Conservation (phyloP, 2,113 vertebrate genomes). For the Penelope pileata region DNA sequence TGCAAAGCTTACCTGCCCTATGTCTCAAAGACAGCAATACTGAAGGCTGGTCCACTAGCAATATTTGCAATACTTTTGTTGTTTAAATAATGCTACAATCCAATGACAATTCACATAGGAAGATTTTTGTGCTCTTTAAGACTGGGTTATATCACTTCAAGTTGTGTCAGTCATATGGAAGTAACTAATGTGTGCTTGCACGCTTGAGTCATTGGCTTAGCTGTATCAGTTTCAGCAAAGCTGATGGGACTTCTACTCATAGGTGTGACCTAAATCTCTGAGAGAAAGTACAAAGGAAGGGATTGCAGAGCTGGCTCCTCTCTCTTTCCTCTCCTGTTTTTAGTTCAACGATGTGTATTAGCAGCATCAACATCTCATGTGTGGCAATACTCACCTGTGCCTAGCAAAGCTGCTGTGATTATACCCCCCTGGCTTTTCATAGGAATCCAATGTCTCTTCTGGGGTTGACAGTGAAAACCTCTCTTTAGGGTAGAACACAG, state of each 20-base stretch:
- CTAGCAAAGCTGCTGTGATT: neutral
- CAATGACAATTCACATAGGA: neutral
- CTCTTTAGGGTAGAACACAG: neutral
- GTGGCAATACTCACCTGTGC: constrained; percentile 5
- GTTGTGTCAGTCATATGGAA: neutral
- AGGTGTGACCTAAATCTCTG: neutral
- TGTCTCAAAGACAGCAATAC: neutral
- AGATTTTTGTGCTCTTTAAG: neutral
- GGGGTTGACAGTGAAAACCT: neutral
- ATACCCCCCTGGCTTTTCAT: neutral
- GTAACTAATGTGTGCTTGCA: neutral
- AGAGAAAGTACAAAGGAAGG: neutral
- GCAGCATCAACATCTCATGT: neutral
- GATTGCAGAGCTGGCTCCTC: neutral
- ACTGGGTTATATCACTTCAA: neutral
- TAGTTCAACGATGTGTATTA: constrained; percentile 10
- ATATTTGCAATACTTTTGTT: neutral
- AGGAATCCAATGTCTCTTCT: neutral
- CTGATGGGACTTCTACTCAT: neutral
- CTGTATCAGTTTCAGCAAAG: neutral
- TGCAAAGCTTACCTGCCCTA: neutral
- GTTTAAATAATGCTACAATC: neutral
- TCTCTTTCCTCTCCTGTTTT: neutral
- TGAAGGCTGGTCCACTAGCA: neutral
- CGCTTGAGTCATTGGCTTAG: neutral